Evolutionary conservation across 2,113 vertebrate genomes (phyloP).

Genomic region (Cololabis saira): DNA sequence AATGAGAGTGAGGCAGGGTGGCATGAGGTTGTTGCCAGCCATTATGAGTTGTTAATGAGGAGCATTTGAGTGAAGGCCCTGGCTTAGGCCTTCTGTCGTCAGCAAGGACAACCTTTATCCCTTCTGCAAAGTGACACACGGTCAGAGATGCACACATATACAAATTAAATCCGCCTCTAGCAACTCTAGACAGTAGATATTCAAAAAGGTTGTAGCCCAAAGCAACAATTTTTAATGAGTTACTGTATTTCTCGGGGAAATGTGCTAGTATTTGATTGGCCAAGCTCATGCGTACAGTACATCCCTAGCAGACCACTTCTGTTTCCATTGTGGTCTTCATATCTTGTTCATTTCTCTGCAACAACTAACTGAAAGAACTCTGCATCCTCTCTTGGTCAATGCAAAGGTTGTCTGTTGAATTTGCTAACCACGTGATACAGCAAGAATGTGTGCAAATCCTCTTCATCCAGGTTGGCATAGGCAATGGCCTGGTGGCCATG

Average conservation of each 20-base stretch:
- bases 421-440: no score
- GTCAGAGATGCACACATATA: conserved; percentile 20
- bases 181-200: conserved; percentile 17
- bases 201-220: conserved; percentile 68
- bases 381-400: no score
- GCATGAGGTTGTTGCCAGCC: conserved; percentile 82
- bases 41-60: conserved; percentile 95
- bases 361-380: no score
- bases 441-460: no score
- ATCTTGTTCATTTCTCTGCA: no score
- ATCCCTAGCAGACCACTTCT: no score
- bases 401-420: no score
- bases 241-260: conserved; percentile 38
- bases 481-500: no score
- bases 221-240: conserved; percentile 55
- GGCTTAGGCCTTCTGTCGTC: conserved; percentile 74
- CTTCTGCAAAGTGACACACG: conserved; percentile 28
- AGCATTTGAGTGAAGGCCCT: conserved; percentile 83
- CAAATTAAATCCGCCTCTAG: conserved; percentile 25
- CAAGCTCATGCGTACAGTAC: conserved; percentile 77
- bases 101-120: conserved; percentile 50
- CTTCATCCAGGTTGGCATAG: no score
- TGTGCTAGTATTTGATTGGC: conserved; percentile 66
- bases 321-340: no score
- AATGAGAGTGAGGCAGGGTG: conserved; percentile 87